Conservation (phyloP, 2,797 vertebrate species). For the Tolypeutes matacus region DNA sequence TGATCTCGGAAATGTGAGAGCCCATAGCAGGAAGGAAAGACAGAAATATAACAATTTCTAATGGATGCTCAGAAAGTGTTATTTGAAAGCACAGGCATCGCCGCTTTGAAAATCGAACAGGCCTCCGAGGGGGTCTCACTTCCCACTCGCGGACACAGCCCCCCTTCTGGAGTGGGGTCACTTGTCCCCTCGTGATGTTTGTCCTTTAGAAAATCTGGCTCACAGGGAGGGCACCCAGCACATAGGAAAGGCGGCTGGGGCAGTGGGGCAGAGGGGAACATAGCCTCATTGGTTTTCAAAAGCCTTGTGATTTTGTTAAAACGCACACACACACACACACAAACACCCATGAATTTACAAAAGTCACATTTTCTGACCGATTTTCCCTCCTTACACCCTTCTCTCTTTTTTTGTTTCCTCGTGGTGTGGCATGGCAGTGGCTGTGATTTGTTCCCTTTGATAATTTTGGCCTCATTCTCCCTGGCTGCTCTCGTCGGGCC, state of each 20-base stretch:
- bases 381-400: constrained; percentile 23
- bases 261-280: constrained; percentile 23
- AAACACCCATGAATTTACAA: constrained; percentile 54
- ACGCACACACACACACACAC: neutral
- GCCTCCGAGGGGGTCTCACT: constrained; percentile 60
- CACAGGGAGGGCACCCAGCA: constrained; percentile 35
- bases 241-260: constrained; percentile 45
- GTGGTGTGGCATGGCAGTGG: constrained; percentile 43
- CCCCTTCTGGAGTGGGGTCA: constrained; percentile 77
- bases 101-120: constrained; percentile 81
- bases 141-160: constrained; percentile 31
- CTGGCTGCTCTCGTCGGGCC: constrained; percentile 2
- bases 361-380: constrained; percentile 67
- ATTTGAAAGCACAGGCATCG: constrained; percentile 77
- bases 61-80: constrained; percentile 79
- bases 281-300: constrained; percentile 71
- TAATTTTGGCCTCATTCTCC: constrained; percentile 75
- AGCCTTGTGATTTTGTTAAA: constrained; percentile 60
- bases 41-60: constrained; percentile 81
- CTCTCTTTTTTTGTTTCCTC: constrained; percentile 68
- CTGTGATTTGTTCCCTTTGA: constrained; percentile 62
- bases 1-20: constrained; percentile 80
- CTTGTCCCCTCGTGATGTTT: constrained; percentile 79
- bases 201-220: constrained; percentile 68
- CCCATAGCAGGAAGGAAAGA: constrained; percentile 79